These are phyloP conservation scores for Drosophila cognata DNA, from an alignment of 2,888 invertebrate genomes.

Conservation along the genomic window DNA sequence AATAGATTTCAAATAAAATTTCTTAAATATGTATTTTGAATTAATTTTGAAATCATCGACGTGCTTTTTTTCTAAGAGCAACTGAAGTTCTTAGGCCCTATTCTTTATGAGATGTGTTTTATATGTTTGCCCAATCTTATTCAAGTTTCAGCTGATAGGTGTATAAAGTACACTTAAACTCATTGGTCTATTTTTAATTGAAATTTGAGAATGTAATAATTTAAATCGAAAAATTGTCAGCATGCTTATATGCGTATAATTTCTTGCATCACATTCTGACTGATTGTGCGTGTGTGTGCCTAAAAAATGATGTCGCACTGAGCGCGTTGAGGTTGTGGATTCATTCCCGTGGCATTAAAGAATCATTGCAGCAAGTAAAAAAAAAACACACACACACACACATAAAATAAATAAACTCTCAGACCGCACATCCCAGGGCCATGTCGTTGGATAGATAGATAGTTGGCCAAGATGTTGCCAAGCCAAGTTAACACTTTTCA, in stretches of 20 bases:
- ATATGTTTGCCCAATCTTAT: background rate
- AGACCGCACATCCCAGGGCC: conserved; percentile 9
- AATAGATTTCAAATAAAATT: background rate
- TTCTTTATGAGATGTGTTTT: background rate
- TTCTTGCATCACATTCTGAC: conserved; percentile 4
- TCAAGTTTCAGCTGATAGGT: background rate
- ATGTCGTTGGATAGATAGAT: conserved; percentile 1
- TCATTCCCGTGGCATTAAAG: conserved; percentile 60
- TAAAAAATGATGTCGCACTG: conserved; percentile 28
- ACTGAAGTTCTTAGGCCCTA: background rate
- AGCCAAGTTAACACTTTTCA: conserved; percentile 69
- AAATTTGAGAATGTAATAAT: background rate
- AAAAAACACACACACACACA: background rate
- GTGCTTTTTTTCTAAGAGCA: background rate
- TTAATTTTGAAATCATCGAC: background rate
- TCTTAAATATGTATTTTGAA: background rate
- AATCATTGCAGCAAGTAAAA: conserved; percentile 60
- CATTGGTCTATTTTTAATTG: too few species aligned
- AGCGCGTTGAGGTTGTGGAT: conserved; percentile 24
- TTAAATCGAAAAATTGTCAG: background rate
- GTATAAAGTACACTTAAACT: too few species aligned
- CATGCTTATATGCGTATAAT: accelerated
- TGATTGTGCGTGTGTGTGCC: conserved; percentile 16
- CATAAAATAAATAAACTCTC: background rate
- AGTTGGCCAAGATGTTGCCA: conserved; percentile 23